Evolutionary conservation across 1,140 invertebrate genomes (phyloP).

Genomic region (Drosophila pandora): DNA sequence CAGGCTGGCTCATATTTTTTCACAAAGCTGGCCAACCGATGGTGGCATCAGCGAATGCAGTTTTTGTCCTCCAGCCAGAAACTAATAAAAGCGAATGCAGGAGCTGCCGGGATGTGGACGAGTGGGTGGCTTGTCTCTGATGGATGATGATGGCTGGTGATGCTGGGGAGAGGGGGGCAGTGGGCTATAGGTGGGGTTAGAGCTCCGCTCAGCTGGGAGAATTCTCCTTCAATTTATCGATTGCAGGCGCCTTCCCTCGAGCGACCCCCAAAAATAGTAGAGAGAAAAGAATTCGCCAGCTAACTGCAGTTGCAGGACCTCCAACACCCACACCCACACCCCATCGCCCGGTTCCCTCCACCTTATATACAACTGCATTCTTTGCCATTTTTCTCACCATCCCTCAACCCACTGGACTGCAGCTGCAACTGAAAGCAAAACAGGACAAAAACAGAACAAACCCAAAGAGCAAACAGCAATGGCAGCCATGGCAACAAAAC

Average conservation of each 20-base stretch:
- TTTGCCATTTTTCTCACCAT: slow-evolving; percentile 2
- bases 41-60: slow-evolving; percentile 45
- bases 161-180: not conserved
- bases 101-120: not conserved
- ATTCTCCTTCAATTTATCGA: slow-evolving; percentile 49
- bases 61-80: slow-evolving; percentile 52
- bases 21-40: slow-evolving; percentile 42
- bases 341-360: not conserved
- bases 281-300: slow-evolving; percentile 19
- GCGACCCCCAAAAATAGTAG: slow-evolving; percentile 11
- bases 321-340: not conserved
- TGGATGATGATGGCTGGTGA: slow-evolving; percentile 13
- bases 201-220: slow-evolving; percentile 23
- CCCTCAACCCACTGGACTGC: slow-evolving; percentile 4
- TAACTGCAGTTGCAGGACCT: slow-evolving; percentile 42
- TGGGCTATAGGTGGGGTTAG: not conserved
- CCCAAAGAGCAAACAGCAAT: slow-evolving; percentile 57
- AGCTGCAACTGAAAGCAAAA: slow-evolving; percentile 65
- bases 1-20: slow-evolving; percentile 50
- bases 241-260: slow-evolving; percentile 27
- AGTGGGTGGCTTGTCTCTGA: slow-evolving; percentile 10
- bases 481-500: slow-evolving; percentile 74
- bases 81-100: slow-evolving; percentile 55
- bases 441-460: slow-evolving; percentile 49
- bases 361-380: slow-evolving; percentile 42